A percentile compares a stretch with the other conserved stretches of the same genome.
Conservation (phyloP, 2,113 vertebrate species). For the Chloroceryle aenea region DNA sequence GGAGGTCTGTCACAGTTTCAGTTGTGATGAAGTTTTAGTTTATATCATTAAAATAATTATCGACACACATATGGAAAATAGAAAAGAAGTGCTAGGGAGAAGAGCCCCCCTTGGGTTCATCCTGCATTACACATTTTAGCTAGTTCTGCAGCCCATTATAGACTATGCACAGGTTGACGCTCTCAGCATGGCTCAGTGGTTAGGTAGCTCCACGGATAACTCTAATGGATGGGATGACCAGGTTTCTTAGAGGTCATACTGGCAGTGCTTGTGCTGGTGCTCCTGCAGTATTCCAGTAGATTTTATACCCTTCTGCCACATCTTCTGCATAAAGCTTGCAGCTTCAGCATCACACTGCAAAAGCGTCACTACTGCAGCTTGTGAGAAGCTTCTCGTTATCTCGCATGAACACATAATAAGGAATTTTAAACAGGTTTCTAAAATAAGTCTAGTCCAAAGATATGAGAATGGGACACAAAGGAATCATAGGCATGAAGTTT, state of each 20-base stretch:
- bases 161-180: neutral
- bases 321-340: neutral
- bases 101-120: neutral
- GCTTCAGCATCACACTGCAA: rapidly evolving
- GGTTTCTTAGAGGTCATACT: neutral
- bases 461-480: neutral
- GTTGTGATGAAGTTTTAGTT: neutral
- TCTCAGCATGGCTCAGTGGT: neutral
- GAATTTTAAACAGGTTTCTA: neutral
- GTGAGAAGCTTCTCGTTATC: neutral
- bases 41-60: neutral
- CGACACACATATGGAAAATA: neutral
- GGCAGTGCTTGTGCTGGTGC: neutral
- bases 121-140: neutral
- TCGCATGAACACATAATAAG: neutral
- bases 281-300: neutral
- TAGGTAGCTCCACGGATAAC: neutral
- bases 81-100: neutral
- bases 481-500: neutral
- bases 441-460: neutral
- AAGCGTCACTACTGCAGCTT: neutral
- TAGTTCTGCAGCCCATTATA: neutral
- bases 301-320: neutral
- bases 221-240: neutral
- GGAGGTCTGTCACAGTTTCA: neutral